These are phyloP conservation scores for Clamator glandarius DNA, from an alignment of 2,797 vertebrate genomes.

Conservation along the genomic window DNA sequence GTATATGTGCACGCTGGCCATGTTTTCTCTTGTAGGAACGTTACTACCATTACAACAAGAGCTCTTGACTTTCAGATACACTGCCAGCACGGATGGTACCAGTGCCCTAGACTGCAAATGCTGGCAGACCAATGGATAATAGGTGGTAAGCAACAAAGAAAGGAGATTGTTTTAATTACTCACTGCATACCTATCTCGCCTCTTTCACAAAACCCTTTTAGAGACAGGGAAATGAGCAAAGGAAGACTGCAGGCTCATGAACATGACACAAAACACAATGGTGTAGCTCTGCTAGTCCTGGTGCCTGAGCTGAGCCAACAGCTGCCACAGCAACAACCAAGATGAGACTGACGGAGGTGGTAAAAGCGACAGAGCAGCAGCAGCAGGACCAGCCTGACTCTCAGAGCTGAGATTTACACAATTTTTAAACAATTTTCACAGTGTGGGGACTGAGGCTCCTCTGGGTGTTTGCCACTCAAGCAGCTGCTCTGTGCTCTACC, in stretches of 20 bases:
- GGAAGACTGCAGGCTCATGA: background rate
- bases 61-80: background rate
- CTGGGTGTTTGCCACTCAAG: rapidly evolving
- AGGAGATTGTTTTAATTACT: background rate
- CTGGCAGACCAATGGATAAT: background rate
- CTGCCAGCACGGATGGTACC: background rate
- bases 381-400: background rate
- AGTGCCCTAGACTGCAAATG: background rate
- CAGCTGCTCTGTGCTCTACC: background rate
- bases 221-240: background rate
- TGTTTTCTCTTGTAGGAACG: background rate
- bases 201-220: background rate
- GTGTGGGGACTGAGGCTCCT: background rate
- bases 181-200: background rate
- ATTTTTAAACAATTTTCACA: background rate
- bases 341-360: background rate
- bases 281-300: background rate
- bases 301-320: background rate
- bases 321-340: background rate
- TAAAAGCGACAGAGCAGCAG: rapidly evolving
- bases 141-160: background rate
- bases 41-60: background rate
- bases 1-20: background rate
- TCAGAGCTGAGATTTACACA: background rate
- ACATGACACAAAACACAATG: rapidly evolving